Conservation (phyloP, 2,888 invertebrate genomes). For the Oasisia sp. region DNA sequence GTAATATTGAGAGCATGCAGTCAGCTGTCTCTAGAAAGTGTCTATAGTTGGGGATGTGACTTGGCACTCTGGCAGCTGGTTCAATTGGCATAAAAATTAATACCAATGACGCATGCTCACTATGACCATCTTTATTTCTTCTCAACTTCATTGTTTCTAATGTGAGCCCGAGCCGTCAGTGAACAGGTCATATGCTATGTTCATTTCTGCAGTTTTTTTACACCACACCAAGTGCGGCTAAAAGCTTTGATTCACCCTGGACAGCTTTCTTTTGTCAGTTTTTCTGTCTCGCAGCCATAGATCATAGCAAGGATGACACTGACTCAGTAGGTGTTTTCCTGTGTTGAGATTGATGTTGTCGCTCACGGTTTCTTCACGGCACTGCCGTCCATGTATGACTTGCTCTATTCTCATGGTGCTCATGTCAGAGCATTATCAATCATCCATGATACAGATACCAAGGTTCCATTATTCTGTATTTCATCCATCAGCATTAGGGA, state of each 20-base stretch:
- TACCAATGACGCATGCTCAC: neutral
- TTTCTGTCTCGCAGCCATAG: neutral
- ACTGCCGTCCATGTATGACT: neutral
- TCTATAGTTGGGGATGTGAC: too few relatives aligned
- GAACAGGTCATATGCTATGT: neutral
- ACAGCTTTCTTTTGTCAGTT: neutral
- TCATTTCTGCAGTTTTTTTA: constrained; percentile 4
- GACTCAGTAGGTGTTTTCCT: neutral
- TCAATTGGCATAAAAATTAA: too few relatives aligned
- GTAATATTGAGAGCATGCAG: too few relatives aligned
- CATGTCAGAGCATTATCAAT: neutral
- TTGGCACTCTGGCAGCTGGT: too few relatives aligned
- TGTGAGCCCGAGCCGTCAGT: neutral
- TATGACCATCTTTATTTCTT: neutral
- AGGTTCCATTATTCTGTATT: neutral
- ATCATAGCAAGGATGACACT: neutral
- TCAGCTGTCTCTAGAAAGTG: too few relatives aligned
- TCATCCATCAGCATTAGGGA: neutral
- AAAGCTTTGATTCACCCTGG: neutral
- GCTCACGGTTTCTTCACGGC: neutral
- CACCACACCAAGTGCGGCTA: neutral
- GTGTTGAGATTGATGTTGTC: neutral
- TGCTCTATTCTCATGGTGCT: neutral
- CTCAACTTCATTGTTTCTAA: neutral
- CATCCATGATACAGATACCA: neutral